Base-by-base conservation (phyloP, 2,113 vertebrate species). In the Ibidorhyncha struthersii region DNA sequence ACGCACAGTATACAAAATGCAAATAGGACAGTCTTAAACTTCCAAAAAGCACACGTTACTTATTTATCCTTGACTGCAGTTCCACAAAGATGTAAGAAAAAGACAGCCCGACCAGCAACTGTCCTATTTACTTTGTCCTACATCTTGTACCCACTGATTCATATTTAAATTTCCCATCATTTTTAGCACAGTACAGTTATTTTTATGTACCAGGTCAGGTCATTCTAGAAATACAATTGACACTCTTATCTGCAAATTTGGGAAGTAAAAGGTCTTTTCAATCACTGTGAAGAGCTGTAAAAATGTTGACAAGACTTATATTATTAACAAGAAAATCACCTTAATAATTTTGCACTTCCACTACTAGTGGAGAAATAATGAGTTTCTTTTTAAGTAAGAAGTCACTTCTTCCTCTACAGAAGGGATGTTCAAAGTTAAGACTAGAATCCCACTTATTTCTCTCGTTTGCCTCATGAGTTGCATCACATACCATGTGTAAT, bases 151-250 rank as follows among this genome's bases (percentile, higher is more conserved):
- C 19, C 59, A 56, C 36, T 23, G 47, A 71, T 67, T 72, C 50
- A 26, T 50, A 93, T 82, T 70, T 93, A 93, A 61, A 73, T 91
- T 85, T 50, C 22, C 30, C 66, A 17, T 58, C 71, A 80, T 73
- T 96, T 96, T 95, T 94, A 94, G 79, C 55, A 83, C 32, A 80
- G 80, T 40, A 86, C 30, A 72, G 69, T 86, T 96, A 96, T 93
- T 95, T 94, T 92, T 88, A 88, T 36, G 26, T 58, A 88, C 45
- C n/a, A 77, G 70, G 84, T 90, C 62, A 95, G 84, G 88, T 88
- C 82, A 93, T 76, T 93, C 70, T 53, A 88, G 32, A 69, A 34
- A 77, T 90, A 66, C 30, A 74, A 67, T 5, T 83, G 50, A 52
- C 85, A 73, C 59, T 53, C 66, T 56, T n/a, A 59, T 38, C 34